phyloP scores from a whole-genome alignment of 2,113 vertebrate genomes.

The Corapipo altera region DNA sequence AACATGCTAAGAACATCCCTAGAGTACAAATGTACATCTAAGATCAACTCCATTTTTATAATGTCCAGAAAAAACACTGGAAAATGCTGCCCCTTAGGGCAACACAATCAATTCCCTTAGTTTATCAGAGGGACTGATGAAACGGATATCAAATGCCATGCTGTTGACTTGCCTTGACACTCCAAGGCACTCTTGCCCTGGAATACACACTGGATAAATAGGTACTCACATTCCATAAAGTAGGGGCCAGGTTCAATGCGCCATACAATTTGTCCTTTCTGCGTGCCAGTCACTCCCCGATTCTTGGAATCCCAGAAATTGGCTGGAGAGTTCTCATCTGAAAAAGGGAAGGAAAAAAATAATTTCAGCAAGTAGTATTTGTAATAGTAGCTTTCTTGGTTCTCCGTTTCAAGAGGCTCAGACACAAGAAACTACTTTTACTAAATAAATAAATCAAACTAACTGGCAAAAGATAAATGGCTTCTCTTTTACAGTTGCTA shows the following conservation, averaged over 20 bases:
- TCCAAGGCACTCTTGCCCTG: neutral
- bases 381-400: neutral
- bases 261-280: slow-evolving; percentile 98
- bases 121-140: neutral
- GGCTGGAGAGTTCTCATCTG: slow-evolving; percentile 96
- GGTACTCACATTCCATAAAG: slow-evolving; percentile 95
- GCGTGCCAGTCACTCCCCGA: slow-evolving; percentile 94
- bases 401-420: neutral
- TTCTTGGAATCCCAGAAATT: slow-evolving; percentile 99
- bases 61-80: fast-evolving
- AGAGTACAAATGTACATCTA: neutral
- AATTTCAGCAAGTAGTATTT: neutral
- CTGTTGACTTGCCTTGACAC: neutral
- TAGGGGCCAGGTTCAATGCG: slow-evolving; percentile 95
- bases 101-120: neutral
- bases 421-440: neutral
- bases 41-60: neutral
- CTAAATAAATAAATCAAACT: neutral
- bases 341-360: neutral
- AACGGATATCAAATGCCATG: neutral
- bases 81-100: neutral
- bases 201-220: neutral
- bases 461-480: neutral
- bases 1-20: neutral
- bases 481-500: neutral